These are phyloP conservation scores for Falcaria lacertinaria DNA, from an alignment of 2,888 invertebrate species.

Conservation along the genomic window DNA sequence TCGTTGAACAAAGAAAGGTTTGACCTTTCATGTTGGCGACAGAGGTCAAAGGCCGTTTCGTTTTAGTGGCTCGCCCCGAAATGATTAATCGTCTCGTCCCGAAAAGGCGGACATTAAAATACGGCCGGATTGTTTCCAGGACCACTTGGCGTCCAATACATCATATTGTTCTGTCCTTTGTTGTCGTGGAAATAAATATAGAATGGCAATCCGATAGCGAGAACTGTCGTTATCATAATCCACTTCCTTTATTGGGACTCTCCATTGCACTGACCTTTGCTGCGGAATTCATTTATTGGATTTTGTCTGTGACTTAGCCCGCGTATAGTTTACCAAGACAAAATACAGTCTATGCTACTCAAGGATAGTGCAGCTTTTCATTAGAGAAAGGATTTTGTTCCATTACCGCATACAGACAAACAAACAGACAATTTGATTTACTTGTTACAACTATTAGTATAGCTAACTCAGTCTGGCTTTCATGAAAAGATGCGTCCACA, in stretches of 20 bases:
- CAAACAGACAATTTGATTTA: too few species aligned
- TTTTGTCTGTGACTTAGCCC: too few species aligned
- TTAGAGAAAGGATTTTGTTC: too few species aligned
- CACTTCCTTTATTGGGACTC: neutral
- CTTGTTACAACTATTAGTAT: too few species aligned
- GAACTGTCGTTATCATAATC: slow-evolving; percentile 1
- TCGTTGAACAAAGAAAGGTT: slow-evolving; percentile 1
- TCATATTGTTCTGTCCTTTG: slow-evolving; percentile 23
- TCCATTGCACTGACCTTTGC: neutral
- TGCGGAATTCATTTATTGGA: too few species aligned
- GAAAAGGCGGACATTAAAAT: slow-evolving; percentile 30
- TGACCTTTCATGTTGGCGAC: slow-evolving; percentile 2
- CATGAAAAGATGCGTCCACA: too few species aligned
- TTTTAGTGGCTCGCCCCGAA: slow-evolving; percentile 9
- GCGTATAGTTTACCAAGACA: too few species aligned
- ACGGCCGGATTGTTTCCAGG: slow-evolving; percentile 32
- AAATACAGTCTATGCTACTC: too few species aligned
- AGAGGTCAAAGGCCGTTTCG: slow-evolving; percentile 10
- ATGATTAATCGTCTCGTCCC: slow-evolving; percentile 11
- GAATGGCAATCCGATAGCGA: slow-evolving; percentile 13
- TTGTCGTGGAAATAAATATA: slow-evolving; percentile 14
- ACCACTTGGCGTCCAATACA: slow-evolving; percentile 29
- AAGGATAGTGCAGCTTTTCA: too few species aligned
- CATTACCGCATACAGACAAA: too few species aligned
- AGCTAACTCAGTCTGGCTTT: too few species aligned